Evolutionary conservation across 30 jellyfish, hydroid and myxozoan species (phyloP), one percentile per base, ranked within the genome.

Genomic region (Morbakka virulenta): DNA sequence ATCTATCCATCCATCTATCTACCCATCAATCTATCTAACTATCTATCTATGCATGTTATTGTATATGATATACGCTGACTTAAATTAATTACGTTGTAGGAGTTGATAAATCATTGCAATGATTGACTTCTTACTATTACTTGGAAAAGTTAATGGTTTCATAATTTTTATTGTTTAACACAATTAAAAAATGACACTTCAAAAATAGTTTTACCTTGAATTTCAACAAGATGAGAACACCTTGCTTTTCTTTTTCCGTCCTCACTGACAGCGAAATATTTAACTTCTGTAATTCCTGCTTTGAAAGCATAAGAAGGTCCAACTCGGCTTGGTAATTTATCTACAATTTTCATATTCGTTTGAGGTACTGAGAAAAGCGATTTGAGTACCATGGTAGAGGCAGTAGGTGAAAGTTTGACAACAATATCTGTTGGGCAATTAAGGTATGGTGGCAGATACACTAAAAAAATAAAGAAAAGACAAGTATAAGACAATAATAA

Each of bases 401-500:
- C 80, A 82, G 67, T 50, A 23, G 88, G 35, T 33, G 96, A 92
- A 13, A 91, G 41, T 2, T 33, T 70, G 17, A 76, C 75, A 31
- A 52, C 82, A 67, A 91, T 71, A 68, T 84, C 98, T 29, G 73
- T 49, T 12, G 98, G 98, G 64, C 98, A 91, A 69, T 91, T 91
- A 22, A 91, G 22, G 86, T 91, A 91, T 32, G 98, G 98, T 30
- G 82, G 57, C 4, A 62, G 85, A 52, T 72, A 65, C 41, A 73
- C 98, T 91, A 69, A 11, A 78, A 76, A 64, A 47, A 23, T 23
- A 70, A 0, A 0, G 14, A n/a, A 51, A 52, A 13, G 21, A 0
- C 13, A 3, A 52, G 9, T 13, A 2, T 52, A 64, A 30, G 68
- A 1, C 2, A 33, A 65, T 17, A 9, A 27, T 62, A 3, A 4